Base-by-base conservation (phyloP, 1,140 invertebrate genomes). In the Trichonephila inaurata region DNA sequence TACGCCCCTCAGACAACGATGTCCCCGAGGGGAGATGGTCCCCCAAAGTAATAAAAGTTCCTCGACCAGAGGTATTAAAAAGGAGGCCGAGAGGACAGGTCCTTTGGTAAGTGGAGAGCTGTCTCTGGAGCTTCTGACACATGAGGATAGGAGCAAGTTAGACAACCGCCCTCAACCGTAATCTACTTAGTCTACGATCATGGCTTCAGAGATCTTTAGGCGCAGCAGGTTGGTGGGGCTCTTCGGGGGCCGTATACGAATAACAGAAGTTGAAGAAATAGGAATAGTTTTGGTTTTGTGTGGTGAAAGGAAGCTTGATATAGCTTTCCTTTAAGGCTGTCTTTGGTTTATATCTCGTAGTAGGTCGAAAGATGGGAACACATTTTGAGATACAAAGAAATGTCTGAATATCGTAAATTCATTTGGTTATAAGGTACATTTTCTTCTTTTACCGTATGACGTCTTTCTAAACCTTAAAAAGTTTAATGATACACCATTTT, bases 91-190 rank as follows among this genome's bases (percentile, higher is more conserved):
- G 60, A 60, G n/a, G 51, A 87, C 83, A 60, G 16, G 60, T 18
- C 83, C 58, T 61, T 62, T 61, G n/a, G 51, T 44, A 82, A 40
- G 33, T 82, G 19, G 77, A 61, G 77, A 82, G 33, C 21, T n/a
- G 21, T n/a, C 85, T 24, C 51, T 82, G 10, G 24, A 19, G 8
- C 40, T 33, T 33, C 33, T 87, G 85, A 87, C 51, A 61, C 85
- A 87, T 87, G 85, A 87, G 51, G 60, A 87, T 28, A 0, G 85
- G 85, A 62, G 28, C 24, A 61, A 51, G 85, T 87, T 87, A 51
- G 85, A 64, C 85, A 87, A 61, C 77, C 77, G 60, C 24, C 51
- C 85, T 87, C 51, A n/a, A 61, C 51, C 85, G 3, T 87, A 62
- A 62, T 66, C 64, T 66, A 66, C 64, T 66, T 66, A 66, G 64